Conservation (phyloP, 30 jellyfish, hydroid and myxozoan genomes). For the Nemopilema nomurai region DNA sequence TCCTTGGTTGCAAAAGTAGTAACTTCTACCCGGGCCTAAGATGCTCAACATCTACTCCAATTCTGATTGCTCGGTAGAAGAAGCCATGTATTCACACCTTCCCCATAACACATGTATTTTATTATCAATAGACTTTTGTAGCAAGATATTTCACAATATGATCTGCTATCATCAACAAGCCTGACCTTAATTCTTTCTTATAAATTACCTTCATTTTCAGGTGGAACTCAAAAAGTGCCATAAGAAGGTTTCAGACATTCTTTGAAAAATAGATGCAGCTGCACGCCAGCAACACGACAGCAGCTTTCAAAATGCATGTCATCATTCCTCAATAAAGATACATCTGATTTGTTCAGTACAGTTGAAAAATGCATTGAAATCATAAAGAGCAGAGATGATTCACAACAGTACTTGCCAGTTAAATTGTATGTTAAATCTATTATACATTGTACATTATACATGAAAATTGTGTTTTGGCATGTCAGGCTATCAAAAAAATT, state of each 20-base stretch:
- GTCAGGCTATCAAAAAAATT: too few relatives aligned
- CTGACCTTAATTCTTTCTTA: neutral
- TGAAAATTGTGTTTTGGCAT: neutral
- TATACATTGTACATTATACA: neutral
- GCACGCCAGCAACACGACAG: conserved; percentile 92
- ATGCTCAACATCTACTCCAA: too few relatives aligned
- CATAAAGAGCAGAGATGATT: conserved; percentile 86
- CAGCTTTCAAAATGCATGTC: conserved; percentile 89
- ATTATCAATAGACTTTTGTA: too few relatives aligned
- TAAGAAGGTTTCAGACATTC: conserved; percentile 69
- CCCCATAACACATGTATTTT: too few relatives aligned
- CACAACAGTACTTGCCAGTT: conserved; percentile 62
- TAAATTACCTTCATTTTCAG: conserved; percentile 28
- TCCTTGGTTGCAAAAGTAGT: too few relatives aligned
- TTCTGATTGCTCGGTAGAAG: too few relatives aligned
- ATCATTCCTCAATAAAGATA: conserved; percentile 56
- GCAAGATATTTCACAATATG: too few relatives aligned
- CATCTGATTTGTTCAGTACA: conserved; percentile 84
- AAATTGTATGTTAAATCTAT: conserved; percentile 71
- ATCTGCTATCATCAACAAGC: neutral
- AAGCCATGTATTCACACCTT: too few relatives aligned
- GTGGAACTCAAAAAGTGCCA: conserved; percentile 79
- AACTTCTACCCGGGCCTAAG: too few relatives aligned
- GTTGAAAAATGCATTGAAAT: conserved; percentile 80
- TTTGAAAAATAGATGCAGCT: conserved; percentile 69